Base-by-base conservation (phyloP, 1,140 invertebrate species). In the Camponotus pennsylvanicus region DNA sequence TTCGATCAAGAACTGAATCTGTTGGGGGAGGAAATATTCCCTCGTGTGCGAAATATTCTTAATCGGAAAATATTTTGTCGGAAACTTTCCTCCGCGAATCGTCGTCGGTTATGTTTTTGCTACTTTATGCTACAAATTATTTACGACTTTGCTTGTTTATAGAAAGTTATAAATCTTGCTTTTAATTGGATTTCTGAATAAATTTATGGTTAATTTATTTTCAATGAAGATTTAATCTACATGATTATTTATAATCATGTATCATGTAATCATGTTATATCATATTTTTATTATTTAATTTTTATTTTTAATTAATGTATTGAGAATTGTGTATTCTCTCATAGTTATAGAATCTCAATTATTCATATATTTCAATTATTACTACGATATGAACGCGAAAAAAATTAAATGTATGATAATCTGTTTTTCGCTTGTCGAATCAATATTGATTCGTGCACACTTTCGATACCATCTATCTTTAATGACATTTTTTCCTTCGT, bases 11-110 rank as follows among this genome's bases (percentile, higher is more conserved):
- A 66, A 57, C 45, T 57, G 15, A 18, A 45, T 8, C 61, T 11
- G 40, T 2, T 9, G 40, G 32, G 13, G 1, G 8, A 18, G 67
- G 2, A 40, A 27, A 66, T 42, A 57, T 52, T 79, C 61, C 34
- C 18, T n/a, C 6, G 6, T 27, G 11, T 40, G 18, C n/a, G 5
- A 6, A 55, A 7, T 55, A 67, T 59, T 67, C 32, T 59, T 82
- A 57, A 71, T 40, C 37, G 34, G 4, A 8, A 52, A 18, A 52
- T 52, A n/a, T 59, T 18, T 21, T 59, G 49, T 13, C 55, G 67
- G 79, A 37, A 83, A 61, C 57, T 75, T 63, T 75, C 27, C 57
- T 15, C 27, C 55, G n/a, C 52, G 37, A 73, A 34, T 32, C 15
- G 37, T 75, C 61, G 45, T 40, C 27, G 15, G 3, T 34, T 21